Evolutionary conservation across 2,113 vertebrate species (phyloP), one percentile per base, ranked within the genome.

Genomic region (Hiodon tergisus): DNA sequence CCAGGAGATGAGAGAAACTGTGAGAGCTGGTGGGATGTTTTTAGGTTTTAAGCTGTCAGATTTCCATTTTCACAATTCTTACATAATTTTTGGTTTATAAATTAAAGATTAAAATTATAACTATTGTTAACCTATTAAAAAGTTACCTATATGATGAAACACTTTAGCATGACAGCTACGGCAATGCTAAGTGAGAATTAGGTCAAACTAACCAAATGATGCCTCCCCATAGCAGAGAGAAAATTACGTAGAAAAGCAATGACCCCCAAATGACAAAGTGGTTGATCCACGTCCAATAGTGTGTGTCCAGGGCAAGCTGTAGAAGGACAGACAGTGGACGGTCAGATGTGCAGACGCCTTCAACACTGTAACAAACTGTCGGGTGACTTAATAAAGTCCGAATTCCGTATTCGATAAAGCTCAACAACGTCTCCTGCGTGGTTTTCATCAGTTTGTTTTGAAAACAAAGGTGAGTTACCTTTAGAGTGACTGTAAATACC

Each of bases 271-370:
- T 97, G 76, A 99, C 92, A 69, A 99, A 97, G 77, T 99, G 97
- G 88, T 98, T 99, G 86, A 98, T 94, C 97, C 97, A 99, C 0
- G 97, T 99, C 97, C 97, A 99, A 88, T 99, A 96, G 77, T 95
- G 95, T 3, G 97, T 99, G 82, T 99, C 97, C 54, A 99, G 87
- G n/a, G 92, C 97, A 81, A 99, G 86, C 97, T 99, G 48, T 63
- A 76, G 57, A 85, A 2, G 31, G 31, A 31, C 31, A 31, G 80
- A 14, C 71, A 58, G 80, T 7, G 76, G 13, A 0, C 6, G 78
- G 10, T 71, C 68, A 67, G 31, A 76, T 60, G 82, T 79, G 73
- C 31, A 3, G 55, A 59, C 51, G 11, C 5, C 16, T 54, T 67
- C n/a, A 67, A 59, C 14, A 47, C 17, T 52, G 51, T 10, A 9